Percentiles rank a stretch among this genome's conserved stretches.
Conservation (phyloP, 2,888 invertebrate species). For the Perizoma flavofasciatum region DNA sequence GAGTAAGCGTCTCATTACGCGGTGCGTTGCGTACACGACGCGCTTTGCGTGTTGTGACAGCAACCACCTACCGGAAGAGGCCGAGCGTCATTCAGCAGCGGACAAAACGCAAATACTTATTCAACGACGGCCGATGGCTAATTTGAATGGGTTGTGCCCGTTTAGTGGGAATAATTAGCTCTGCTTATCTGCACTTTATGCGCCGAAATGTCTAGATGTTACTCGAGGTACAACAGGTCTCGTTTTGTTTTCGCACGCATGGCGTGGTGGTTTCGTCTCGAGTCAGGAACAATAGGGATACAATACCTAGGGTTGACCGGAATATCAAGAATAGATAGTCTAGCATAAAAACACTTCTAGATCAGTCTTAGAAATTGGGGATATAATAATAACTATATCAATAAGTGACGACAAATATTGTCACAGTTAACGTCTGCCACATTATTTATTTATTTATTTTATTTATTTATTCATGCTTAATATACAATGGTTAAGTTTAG, state of each 20-base stretch:
- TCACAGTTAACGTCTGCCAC: too few relatives aligned
- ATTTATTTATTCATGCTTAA: too few relatives aligned
- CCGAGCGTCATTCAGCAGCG: constrained; percentile 79
- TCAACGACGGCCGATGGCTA: constrained; percentile 79
- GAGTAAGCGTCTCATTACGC: constrained; percentile 84
- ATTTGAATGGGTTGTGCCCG: constrained; percentile 80
- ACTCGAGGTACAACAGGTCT: constrained; percentile 29
- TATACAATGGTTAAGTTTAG: too few relatives aligned
- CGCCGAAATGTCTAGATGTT: constrained; percentile 55
- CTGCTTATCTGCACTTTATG: constrained; percentile 57
- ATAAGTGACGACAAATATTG: too few relatives aligned
- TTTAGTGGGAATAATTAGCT: constrained; percentile 81
- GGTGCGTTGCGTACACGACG: constrained; percentile 80
- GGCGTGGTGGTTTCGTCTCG: constrained; percentile 50
- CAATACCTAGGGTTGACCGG: too few relatives aligned
- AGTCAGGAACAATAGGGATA: constrained; percentile 56
- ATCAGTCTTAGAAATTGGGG: too few relatives aligned
- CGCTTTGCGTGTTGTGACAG: constrained; percentile 83
- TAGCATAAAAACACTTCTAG: too few relatives aligned
- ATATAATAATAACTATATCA: too few relatives aligned
- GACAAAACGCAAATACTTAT: constrained; percentile 81
- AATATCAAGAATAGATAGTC: too few relatives aligned
- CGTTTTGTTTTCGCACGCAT: constrained; percentile 34
- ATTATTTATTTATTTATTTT: too few relatives aligned
- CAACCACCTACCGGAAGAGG: constrained; percentile 83